Evolutionary conservation across 1,140 invertebrate species (phyloP).

Genomic region (Chymomyza costata): DNA sequence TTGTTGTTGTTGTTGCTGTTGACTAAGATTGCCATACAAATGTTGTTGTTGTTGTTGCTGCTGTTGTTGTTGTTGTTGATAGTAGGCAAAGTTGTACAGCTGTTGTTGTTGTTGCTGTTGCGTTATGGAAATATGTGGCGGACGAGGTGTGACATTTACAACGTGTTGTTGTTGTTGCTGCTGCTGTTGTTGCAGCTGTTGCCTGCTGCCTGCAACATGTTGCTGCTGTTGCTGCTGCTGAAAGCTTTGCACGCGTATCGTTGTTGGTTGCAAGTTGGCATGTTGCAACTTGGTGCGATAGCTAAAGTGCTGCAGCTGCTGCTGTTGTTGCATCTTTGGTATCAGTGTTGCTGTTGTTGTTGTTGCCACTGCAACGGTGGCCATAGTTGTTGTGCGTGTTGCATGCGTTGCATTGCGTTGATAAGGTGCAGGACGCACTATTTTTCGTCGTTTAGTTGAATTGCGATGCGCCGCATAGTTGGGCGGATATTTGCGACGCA

Average conservation of each 20-base stretch:
- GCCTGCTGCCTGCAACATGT: conserved; percentile 22
- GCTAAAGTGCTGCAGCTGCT: conserved; percentile 39
- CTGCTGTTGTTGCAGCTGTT: conserved; percentile 11
- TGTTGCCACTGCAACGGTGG: conserved; percentile 40
- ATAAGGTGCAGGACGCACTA: conserved; percentile 42
- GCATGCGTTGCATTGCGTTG: conserved; percentile 56
- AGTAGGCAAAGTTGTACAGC: conserved; percentile 40
- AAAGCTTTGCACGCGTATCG: conserved; percentile 3
- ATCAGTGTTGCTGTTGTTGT: conserved; percentile 40
- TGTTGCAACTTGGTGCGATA: conserved; percentile 41
- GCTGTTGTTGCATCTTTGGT: conserved; percentile 51
- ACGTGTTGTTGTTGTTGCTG: conserved; percentile 3
- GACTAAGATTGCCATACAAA: conserved; percentile 47
- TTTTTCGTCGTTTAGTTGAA: conserved; percentile 46
- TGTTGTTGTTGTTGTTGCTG: conserved; percentile 55
- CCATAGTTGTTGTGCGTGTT: conserved; percentile 51
- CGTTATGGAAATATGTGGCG: conserved; percentile 36
- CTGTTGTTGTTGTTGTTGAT: conserved; percentile 48
- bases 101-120: conserved; percentile 41
- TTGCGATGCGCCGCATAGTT: conserved; percentile 26
- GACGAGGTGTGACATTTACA: neutral
- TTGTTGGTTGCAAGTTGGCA: conserved; percentile 40
- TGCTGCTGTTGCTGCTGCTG: conserved; percentile 48
- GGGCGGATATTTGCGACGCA: conserved; percentile 54
- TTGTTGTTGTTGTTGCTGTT: conserved; percentile 41